Evolutionary conservation across 1,140 invertebrate species (phyloP), one percentile per base, ranked within the genome.

Genomic region (Ceratina australensis): DNA sequence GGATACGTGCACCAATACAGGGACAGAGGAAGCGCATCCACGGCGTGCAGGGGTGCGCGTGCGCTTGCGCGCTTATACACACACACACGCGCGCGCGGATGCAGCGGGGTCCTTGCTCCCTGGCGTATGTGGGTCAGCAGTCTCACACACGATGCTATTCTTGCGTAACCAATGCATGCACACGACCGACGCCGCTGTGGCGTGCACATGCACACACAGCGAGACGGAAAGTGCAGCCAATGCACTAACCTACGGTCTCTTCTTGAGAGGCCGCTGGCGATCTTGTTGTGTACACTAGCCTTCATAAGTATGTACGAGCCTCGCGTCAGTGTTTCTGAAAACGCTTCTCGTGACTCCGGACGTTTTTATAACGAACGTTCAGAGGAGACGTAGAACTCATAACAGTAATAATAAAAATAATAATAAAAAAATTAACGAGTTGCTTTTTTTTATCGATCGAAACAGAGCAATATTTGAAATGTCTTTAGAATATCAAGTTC

Each of bases 161-260:
- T 92, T 92, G 91, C 92, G 91, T 92, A 92, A 92, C 90, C 89
- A 90, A 90, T 91, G 90, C 89, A 91, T 91, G 90, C 89, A 91
- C 88, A 87, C 90, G 52, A 16, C 80, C 65, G 79, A 67, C 75
- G 71, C 65, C 71, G 73, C 59, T 73, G 72, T 33, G 79, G 80
- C 82, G 83, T 84, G 72, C 74, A 86, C 78, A 78, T 74, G 78
- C 72, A 80, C 76, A 81, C 77, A 79, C 52, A 54, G 52, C 73
- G 69, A 81, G 67, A 81, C 80, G 72, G 76, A 88, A 86, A 83
- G 83, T 83, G 83, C 84, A 85, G 71, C 80, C 80, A 79, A 87
- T 82, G 80, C 80, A 84, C 85, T 84, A 87, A 86, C 83, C 85
- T 83, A 85, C 83, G 82, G 77, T 83, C 82, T 83, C 82, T 60